phyloP scores from a whole-genome alignment of 2,797 vertebrate genomes.

The Coilia nasus region DNA sequence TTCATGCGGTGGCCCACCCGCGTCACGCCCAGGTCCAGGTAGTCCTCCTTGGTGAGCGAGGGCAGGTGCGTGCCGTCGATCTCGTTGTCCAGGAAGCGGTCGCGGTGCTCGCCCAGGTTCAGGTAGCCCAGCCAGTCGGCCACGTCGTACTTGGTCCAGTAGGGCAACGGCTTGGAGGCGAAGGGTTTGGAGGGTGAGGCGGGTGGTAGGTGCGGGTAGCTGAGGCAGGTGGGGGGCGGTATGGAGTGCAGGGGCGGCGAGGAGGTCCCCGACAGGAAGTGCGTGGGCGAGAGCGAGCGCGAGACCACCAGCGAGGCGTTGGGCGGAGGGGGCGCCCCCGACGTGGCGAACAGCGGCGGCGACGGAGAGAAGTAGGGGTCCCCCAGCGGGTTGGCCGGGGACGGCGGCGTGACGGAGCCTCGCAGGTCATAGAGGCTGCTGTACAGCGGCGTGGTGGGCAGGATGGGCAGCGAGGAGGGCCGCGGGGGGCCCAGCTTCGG shows the following conservation, averaged over 20 bases:
- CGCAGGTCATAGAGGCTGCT: conserved; percentile 87
- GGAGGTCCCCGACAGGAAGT: conserved; percentile 82
- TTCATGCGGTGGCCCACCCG: conserved; percentile 97
- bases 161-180: conserved; percentile 90
- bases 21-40: conserved; percentile 91
- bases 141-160: conserved; percentile 96
- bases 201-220: conserved; percentile 78
- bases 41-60: conserved; percentile 94
- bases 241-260: conserved; percentile 81
- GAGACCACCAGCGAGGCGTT: conserved; percentile 76
- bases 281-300: conserved; percentile 88
- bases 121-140: conserved; percentile 93
- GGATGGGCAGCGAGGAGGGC: conserved; percentile 83
- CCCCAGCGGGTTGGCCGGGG: conserved; percentile 79
- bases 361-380: conserved; percentile 82
- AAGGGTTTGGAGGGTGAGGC: conserved; percentile 89
- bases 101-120: conserved; percentile 90
- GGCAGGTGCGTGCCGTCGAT: conserved; percentile 94
- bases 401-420: conserved; percentile 81
- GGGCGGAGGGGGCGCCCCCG: conserved; percentile 76
- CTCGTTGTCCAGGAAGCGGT: conserved; percentile 94
- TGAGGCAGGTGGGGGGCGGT: conserved; percentile 80
- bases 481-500: conserved; percentile 83
- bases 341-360: conserved; percentile 79
- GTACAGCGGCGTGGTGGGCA: conserved; percentile 80